phyloP scores from a whole-genome alignment of 2,888 invertebrate species.

The Oxyscelio sp. region DNA sequence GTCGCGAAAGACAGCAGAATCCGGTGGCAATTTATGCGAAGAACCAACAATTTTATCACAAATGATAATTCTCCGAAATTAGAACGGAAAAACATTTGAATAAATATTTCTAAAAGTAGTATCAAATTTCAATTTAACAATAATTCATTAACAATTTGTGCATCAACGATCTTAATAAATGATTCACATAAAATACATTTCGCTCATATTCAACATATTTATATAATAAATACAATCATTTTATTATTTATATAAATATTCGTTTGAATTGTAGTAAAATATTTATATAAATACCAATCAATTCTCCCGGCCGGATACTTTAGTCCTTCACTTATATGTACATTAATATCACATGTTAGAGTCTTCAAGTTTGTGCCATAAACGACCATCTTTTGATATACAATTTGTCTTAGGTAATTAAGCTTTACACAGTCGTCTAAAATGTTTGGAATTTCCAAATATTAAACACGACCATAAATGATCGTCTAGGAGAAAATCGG shows the following conservation, averaged over 20 bases:
- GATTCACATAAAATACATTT: constrained; percentile 50
- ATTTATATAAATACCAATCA: constrained; percentile 43
- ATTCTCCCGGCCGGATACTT: constrained; percentile 35
- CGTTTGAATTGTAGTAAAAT: constrained; percentile 6
- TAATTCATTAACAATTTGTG: constrained; percentile 56
- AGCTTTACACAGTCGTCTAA: constrained; percentile 43
- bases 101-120: constrained; percentile 28
- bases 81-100: constrained; percentile 31
- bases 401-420: background rate
- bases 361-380: constrained; percentile 71
- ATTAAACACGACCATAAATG: too few species aligned
- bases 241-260: constrained; percentile 35
- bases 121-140: constrained; percentile 27
- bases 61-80: constrained; percentile 24
- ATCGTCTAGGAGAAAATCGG: too few species aligned
- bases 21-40: constrained; percentile 39
- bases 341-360: constrained; percentile 72
- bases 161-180: constrained; percentile 32
- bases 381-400: constrained; percentile 34
- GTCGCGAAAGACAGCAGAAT: constrained; percentile 47
- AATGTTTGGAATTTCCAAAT: too few species aligned
- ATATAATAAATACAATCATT: constrained; percentile 30
- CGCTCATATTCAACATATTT: constrained; percentile 36
- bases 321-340: constrained; percentile 60
- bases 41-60: constrained; percentile 18